Evolutionary conservation across 37 sponge, comb jelly and placozoan species (phyloP), one percentile per base, ranked within the genome.

Genomic region (Diacarnus erythraeanus): DNA sequence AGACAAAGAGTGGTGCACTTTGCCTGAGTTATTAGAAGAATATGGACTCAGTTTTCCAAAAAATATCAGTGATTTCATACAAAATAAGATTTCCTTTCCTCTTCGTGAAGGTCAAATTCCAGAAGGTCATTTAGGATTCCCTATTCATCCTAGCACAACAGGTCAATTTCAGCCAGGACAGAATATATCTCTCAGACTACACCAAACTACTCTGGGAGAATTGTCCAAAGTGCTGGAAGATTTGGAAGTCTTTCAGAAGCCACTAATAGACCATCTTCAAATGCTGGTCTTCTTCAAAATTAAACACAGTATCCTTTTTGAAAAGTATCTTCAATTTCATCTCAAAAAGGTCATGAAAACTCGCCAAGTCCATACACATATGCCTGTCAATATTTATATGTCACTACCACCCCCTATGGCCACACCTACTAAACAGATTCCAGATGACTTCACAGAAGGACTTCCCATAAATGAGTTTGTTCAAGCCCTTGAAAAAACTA

Each of bases 241-340:
- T 18, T 5, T 86, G 8, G 22, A 22, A 0, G 23, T 23, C 18
- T 86, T 86, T 31, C 75, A 75, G 25, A 15, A 79, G 2, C 69
- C 80, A 2, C 31, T 86, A 1, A 2, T 79, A 33, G 80, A 65
- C 1, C 68, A 66, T 43, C 38, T 86, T 23, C 54, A 86, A 27
- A 79, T 80, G 69, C 63, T 86, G 4, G 76, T 86, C 0, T 86
- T 86, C 60, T 86, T 86, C 57, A 65, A 68, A 2, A 76, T 86
- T 5, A 42, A 86, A 40, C 43, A 66, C 0, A 80, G 87, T 58
- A 71, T 42, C 12, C 74, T 86, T 38, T 86, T 74, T 75, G 76
- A 86, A 56, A 86, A 74, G 41, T 80, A 86, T 42, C 42, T 80
- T 2, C 69, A 20, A 23, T 34, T 38, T 9, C 21, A 80, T 26